phyloP scores from a whole-genome alignment of 2,113 vertebrate genomes.

The Oenanthe oenanthe region DNA sequence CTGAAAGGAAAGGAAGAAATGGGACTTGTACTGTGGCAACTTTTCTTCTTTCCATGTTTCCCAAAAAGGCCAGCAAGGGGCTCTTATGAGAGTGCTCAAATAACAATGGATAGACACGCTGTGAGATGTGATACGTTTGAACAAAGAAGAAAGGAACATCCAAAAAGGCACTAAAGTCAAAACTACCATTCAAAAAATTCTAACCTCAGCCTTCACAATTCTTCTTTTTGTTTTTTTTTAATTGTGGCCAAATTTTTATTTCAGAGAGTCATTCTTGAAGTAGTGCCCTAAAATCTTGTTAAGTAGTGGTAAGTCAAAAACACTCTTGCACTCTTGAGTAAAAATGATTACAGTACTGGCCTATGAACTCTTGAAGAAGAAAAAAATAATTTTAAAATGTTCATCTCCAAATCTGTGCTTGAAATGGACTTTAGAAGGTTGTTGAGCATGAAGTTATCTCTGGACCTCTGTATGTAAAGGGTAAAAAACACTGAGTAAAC shows the following conservation, averaged over 20 bases:
- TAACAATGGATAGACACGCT: not conserved
- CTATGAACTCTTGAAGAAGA: not conserved
- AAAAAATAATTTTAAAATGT: not conserved
- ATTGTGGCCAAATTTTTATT: not conserved
- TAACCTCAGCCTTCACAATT: not conserved
- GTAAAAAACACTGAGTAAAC: not conserved
- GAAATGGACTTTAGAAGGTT: not conserved
- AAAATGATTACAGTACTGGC: not conserved
- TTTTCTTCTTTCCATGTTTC: not conserved
- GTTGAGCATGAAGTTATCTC: not conserved
- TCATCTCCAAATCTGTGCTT: not conserved
- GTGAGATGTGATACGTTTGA: not conserved
- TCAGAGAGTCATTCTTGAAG: not conserved
- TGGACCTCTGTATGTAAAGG: not conserved
- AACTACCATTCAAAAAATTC: not conserved
- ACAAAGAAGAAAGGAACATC: not conserved
- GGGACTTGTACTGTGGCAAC: fast-evolving
- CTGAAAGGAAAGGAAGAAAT: not conserved
- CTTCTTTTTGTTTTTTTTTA: not conserved
- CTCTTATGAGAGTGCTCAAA: not conserved
- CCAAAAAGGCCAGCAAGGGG: not conserved
- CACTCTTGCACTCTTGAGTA: not conserved
- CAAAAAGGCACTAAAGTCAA: not conserved
- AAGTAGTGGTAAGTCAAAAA: not conserved
- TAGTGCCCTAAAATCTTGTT: not conserved